A percentile compares a stretch with the other conserved stretches of the same genome.
Evolutionary conservation across 2,113 vertebrate genomes (phyloP).

Genomic region (Ginglymostoma cirratum): DNA sequence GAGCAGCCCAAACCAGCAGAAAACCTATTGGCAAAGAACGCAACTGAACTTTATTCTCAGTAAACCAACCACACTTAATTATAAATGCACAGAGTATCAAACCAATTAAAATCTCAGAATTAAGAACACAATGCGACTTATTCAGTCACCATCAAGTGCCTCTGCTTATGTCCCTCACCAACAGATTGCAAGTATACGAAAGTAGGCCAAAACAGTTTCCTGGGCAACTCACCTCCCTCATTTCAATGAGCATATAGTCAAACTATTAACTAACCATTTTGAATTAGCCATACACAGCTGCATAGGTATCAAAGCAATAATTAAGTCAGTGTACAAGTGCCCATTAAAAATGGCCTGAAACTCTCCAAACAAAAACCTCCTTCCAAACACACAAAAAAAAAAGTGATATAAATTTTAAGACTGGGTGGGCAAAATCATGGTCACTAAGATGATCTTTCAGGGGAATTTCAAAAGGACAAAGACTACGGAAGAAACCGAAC

Average conservation of each 20-base stretch:
- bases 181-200: neutral
- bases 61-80: neutral
- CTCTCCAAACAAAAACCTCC: neutral
- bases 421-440: neutral
- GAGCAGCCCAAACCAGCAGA: neutral
- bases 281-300: neutral
- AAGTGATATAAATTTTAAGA: neutral
- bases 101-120: neutral
- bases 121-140: neutral
- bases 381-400: too few species aligned
- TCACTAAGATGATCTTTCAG: neutral
- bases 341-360: neutral
- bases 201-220: neutral
- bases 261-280: neutral
- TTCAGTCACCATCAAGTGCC: neutral
- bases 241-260: neutral
- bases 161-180: neutral
- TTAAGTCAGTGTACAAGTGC: neutral
- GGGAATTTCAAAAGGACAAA: too few species aligned
- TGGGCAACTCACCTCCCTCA: neutral
- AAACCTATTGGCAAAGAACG: neutral
- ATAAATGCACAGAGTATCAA: neutral
- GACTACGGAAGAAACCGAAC: too few species aligned
- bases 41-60: neutral
- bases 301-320: neutral